phyloP scores from a whole-genome alignment of 2,888 invertebrate species.

The Clanis bilineata region DNA sequence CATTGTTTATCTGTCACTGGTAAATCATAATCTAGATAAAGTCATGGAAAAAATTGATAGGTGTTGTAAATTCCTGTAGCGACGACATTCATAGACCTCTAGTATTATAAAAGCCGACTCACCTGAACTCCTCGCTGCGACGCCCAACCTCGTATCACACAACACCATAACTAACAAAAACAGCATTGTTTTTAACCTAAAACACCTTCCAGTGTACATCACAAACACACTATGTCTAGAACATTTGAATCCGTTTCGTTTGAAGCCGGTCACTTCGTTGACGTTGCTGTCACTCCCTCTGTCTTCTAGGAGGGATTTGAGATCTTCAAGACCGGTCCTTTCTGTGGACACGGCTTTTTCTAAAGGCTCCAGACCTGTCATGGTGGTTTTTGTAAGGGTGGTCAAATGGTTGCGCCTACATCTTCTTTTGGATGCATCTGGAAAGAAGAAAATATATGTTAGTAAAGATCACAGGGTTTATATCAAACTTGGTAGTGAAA shows the following conservation, averaged over 20 bases:
- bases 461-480: background rate
- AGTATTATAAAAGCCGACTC: constrained; percentile 35
- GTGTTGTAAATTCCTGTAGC: too few relatives aligned
- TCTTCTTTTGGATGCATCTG: constrained; percentile 73
- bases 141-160: constrained; percentile 55
- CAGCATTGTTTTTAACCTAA: constrained; percentile 68
- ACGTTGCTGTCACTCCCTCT: constrained; percentile 51
- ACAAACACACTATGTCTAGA: constrained; percentile 48
- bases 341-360: constrained; percentile 59
- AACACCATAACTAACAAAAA: constrained; percentile 64
- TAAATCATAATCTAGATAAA: too few relatives aligned
- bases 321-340: constrained; percentile 65
- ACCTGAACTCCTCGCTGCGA: constrained; percentile 75
- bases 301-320: constrained; percentile 72
- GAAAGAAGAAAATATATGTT: constrained; percentile 46
- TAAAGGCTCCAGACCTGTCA: constrained; percentile 57
- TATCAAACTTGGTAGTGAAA: too few relatives aligned
- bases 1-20: too few relatives aligned
- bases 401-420: constrained; percentile 59
- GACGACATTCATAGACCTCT: too few relatives aligned
- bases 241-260: constrained; percentile 22
- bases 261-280: constrained; percentile 11
- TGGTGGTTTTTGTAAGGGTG: constrained; percentile 43
- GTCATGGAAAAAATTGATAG: too few relatives aligned
- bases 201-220: constrained; percentile 64